phyloP scores from a whole-genome alignment of 2,888 invertebrate genomes.

The Lithophane socia region DNA sequence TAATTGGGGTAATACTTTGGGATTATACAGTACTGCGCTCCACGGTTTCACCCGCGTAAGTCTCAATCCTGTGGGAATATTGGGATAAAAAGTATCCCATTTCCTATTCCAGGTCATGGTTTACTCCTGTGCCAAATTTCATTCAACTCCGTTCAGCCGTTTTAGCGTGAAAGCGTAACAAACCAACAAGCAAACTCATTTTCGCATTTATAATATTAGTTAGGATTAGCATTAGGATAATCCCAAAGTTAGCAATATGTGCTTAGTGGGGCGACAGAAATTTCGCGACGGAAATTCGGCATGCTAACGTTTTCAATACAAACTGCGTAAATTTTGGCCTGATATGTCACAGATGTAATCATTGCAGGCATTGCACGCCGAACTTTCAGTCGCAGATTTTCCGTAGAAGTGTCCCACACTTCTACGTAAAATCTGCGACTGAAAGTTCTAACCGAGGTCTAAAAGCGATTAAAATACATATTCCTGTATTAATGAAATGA shows the following conservation, averaged over 20 bases:
- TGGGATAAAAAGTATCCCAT: too few relatives aligned
- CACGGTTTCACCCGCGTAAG: too few relatives aligned
- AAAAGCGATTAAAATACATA: neutral
- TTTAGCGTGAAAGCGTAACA: too few relatives aligned
- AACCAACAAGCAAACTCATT: too few relatives aligned
- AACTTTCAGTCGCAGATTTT: neutral
- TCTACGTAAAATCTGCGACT: too few relatives aligned
- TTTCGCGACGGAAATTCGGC: neutral
- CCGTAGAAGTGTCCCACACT: neutral
- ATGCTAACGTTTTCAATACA: neutral
- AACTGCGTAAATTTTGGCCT: neutral
- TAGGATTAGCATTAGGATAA: too few relatives aligned
- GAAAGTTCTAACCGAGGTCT: neutral
- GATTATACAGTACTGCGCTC: too few relatives aligned
- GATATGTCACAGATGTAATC: neutral
- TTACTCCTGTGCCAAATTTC: too few relatives aligned
- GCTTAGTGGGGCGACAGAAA: neutral
- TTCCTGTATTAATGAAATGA: neutral
- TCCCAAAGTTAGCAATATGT: neutral
- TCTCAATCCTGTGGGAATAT: too few relatives aligned
- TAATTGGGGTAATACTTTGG: slow-evolving; percentile 9
- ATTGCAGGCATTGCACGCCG: neutral
- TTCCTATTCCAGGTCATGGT: too few relatives aligned
- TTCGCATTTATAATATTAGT: too few relatives aligned
- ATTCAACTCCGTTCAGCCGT: too few relatives aligned